Evolutionary conservation across 1,140 invertebrate species (phyloP), one percentile per base, ranked within the genome.

Genomic region (Leptinotarsa defecta): DNA sequence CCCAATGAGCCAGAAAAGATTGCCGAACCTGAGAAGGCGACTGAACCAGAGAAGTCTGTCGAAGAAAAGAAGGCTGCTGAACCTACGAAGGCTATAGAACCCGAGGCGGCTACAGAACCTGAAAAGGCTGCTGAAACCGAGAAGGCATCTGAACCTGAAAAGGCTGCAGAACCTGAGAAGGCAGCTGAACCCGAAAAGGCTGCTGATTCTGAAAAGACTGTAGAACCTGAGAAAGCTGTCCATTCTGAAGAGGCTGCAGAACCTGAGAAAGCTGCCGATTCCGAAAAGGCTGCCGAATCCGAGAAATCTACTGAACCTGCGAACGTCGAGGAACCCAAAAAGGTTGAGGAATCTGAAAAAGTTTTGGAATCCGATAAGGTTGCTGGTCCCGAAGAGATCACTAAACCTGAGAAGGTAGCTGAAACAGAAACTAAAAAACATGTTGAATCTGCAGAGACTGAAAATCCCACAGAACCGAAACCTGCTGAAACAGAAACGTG

Each of bases 1-100:
- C 17, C 43, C 15, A 75, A 19, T 17, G 65, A 65, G 63, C 27
- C 69, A 65, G 74, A 70, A 74, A 70, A 74, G 8, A 11, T 11
- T 43, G 8, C 34, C 0, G 34, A 43, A 34, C 34, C 8, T 34
- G 34, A 34, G 8, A 34, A 34, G 34, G 34, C 8, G 1, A 34
- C 34, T 34, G 34, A 34, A 43, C 8, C 34, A 43, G 34, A 43
- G 34, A 43, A 43, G 8, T 43, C 34, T 43, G 34, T 43, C 3
- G 34, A 43, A 11, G 34, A 43, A 43, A 43, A n/a, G 1, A 57
- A 57, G n/a, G 52, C n/a, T 17, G 52, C 52, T 57, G n/a, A 57
- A 57, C 15, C 13, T 13, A 3, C n/a, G n/a, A 27, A 20, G 13
- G 64, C 17, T 17, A 4, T 13, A 15, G 22, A 69, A 20, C 8